Base-by-base conservation (phyloP, 2,113 vertebrate species). In the Pavo muticus region DNA sequence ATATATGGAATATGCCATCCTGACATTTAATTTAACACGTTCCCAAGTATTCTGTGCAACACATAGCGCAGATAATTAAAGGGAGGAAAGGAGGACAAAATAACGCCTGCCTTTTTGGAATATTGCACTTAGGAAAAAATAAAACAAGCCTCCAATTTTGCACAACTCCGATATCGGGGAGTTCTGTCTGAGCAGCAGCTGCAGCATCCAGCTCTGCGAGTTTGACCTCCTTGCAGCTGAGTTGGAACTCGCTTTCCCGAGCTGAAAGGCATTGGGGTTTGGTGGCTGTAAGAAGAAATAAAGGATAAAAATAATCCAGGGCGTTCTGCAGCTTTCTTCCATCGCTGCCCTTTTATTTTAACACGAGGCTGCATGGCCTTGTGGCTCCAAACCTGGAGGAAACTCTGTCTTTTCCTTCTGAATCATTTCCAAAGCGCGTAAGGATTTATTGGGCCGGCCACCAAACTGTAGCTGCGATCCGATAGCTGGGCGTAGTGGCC, bases 171-270 rank as follows among this genome's bases (percentile, higher is more conserved):
- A 14, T 30, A 11, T 40, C 32, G n/a, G 11, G 54, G 88, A 81
- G 83, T 61, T 91, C n/a, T 74, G 56, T 47, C n/a, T 85, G 83
- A 71, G 93, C 94, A 67, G 87, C 63, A 70, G 6, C 73, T 67
- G 63, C 15, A 81, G 84, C 89, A 6, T 92, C 94, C 80, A 94
- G 95, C 95, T 85, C 90, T 72, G 93, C 85, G 96, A 88, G 89
- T 96, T 95, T 96, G 96, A 96, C 95, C 97, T 97, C 83, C 37
- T 92, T 84, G 95, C 65, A 96, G 93, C 96, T 74, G 87, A 79
- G 94, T 39, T 88, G 94, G 93, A 96, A 96, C 78, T 97, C 88
- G 92, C 93, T 96, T 96, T 93, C 94, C 97, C 94, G 94, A 87
- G 92, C 90, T 97, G 90, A 96, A 98, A 96, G 85, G 86, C 94